Base-by-base conservation (phyloP, 2,888 invertebrate genomes). In the Lobophora halterata region DNA sequence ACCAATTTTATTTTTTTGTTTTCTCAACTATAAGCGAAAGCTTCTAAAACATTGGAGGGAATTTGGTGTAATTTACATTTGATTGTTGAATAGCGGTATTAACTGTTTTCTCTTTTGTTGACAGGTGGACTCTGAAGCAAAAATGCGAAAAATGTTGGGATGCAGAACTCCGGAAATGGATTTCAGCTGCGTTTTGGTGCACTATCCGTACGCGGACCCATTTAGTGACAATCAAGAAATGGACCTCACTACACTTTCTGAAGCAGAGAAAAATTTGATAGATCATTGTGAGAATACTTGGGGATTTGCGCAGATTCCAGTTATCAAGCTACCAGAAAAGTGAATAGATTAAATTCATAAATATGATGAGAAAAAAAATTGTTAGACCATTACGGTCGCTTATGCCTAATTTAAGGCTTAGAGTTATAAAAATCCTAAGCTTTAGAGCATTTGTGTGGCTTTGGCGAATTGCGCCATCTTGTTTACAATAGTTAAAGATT, bases 221-320 rank as follows among this genome's bases (percentile, higher is more conserved):
- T 81, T 81, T 55, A 82, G 77, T 32, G 81, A 88, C 69, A 73
- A 76, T 39, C 80, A 82, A 40, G 72, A 81, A 38, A 55, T 75
- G 5, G 85, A 86, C 48, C 62, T 78, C 0, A 80, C 90, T 38
- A 65, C 78, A 6, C 73, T 92, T 26, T 89, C 91, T 0, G 89
- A 90, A 13, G 72, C 89, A 0, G 93, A 93, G 61, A 90, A 89
- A 59, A 83, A 88, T 29, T 61, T 93, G 52, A 89, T 92, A 12
- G 91, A 92, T 49, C 90, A 91, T 65, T 93, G 93, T 60, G 92
- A 93, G 61, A 87, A 88, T 45, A 90, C 89, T 42, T 89, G 92
- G 88, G 91, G 90, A 47, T 88, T 89, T 56, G 86, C 89, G 17
- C 89, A 91, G 48, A 82, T 89, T 51, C 92, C 92, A 42, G 89